These are phyloP conservation scores for Piprites chloris DNA, from an alignment of 2,113 vertebrate genomes.

Conservation along the genomic window DNA sequence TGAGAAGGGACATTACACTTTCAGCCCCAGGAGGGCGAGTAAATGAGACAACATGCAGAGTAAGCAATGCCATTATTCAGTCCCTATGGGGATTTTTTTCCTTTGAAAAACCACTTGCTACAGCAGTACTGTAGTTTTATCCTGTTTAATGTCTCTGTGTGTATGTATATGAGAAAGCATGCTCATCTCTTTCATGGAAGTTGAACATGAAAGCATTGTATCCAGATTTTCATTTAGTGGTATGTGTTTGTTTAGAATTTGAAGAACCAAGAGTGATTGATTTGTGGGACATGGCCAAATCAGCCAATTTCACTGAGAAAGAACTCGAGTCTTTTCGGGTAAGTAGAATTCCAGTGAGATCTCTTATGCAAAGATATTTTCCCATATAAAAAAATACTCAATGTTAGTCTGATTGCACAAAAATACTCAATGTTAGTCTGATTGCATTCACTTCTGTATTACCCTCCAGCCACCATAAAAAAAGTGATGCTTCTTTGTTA, in stretches of 20 bases:
- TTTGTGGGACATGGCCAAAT: conserved; percentile 92
- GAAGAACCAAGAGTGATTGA: conserved; percentile 93
- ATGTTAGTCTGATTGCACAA: background rate
- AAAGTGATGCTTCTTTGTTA: background rate
- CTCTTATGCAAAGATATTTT: background rate
- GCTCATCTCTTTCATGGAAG: background rate
- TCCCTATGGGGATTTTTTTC: background rate
- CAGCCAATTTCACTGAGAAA: conserved; percentile 84
- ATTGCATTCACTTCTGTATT: background rate
- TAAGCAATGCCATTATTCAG: background rate
- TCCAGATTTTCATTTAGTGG: background rate
- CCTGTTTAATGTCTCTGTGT: background rate
- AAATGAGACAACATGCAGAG: background rate
- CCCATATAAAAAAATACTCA: background rate
- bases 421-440: fast-evolving
- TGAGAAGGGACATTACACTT: background rate
- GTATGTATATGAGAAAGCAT: background rate
- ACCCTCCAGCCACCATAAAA: background rate
- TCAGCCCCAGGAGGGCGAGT: background rate
- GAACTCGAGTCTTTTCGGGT: conserved; percentile 96
- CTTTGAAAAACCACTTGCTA: background rate
- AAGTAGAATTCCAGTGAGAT: background rate
- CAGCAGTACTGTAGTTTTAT: background rate
- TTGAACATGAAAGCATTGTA: background rate
- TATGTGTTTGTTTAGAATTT: conserved; percentile 78